Conservation (phyloP, 1,140 invertebrate genomes). For the Drosophila jambulina region DNA sequence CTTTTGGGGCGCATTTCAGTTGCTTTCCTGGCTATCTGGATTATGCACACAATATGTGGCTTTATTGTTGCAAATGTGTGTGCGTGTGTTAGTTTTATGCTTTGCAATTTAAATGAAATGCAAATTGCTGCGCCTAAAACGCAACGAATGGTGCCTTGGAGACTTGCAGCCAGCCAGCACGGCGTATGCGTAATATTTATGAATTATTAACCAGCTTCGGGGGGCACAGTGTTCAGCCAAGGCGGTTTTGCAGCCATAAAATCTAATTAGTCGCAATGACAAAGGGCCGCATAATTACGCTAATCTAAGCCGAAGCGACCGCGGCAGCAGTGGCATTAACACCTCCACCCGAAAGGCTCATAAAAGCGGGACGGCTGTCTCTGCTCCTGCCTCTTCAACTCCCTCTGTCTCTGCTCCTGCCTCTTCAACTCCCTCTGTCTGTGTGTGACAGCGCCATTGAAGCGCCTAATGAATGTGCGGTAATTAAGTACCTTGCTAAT, state of each 20-base stretch:
- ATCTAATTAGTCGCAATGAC: constrained; percentile 78
- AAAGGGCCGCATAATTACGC: constrained; percentile 78
- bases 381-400: background rate
- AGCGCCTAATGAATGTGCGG: constrained; percentile 84
- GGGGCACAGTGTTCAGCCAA: constrained; percentile 3
- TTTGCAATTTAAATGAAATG: constrained; percentile 81
- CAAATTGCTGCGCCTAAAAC: constrained; percentile 61
- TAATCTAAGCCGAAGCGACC: constrained; percentile 55
- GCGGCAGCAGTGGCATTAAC: constrained; percentile 56
- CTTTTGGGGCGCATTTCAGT: constrained; percentile 72
- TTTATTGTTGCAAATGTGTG: constrained; percentile 37
- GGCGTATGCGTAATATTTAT: constrained; percentile 76
- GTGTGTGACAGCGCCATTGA: constrained; percentile 69
- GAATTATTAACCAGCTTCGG: constrained; percentile 57
- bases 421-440: background rate
- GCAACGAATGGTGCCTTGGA: constrained; percentile 62
- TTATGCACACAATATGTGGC: constrained; percentile 48
- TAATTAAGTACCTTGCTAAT: constrained; percentile 85
- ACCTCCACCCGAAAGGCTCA: constrained; percentile 53
- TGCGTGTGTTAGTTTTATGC: constrained; percentile 56
- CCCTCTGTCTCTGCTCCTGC: background rate
- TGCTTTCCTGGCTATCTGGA: constrained; percentile 39
- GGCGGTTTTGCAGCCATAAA: constrained; percentile 45
- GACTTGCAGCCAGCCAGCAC: constrained; percentile 31
- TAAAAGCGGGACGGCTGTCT: constrained; percentile 41